Conservation (phyloP, 2,113 vertebrate species). For the Cyanoderma ruficeps region DNA sequence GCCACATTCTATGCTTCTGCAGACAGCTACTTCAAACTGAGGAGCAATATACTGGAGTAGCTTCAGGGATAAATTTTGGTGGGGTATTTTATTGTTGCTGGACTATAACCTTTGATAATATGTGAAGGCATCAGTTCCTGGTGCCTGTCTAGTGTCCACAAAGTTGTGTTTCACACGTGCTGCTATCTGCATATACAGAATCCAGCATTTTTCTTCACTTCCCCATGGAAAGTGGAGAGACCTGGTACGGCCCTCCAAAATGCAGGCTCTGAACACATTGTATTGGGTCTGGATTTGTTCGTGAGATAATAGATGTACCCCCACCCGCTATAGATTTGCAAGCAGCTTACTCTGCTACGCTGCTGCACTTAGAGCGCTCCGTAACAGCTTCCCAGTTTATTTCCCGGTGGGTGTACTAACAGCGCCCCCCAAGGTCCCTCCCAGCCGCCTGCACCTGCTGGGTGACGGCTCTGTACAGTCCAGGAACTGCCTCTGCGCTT, state of each 20-base stretch:
- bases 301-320: neutral
- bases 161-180: neutral
- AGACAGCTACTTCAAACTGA: neutral
- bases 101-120: neutral
- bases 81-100: neutral
- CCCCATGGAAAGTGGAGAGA: neutral
- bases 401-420: conserved; percentile 10
- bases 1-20: neutral
- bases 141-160: accelerated
- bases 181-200: neutral
- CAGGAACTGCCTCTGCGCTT: neutral
- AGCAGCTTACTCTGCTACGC: neutral
- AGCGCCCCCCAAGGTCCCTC: neutral
- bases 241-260: neutral
- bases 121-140: neutral
- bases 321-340: neutral
- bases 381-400: neutral
- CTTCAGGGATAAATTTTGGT: neutral
- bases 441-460: neutral
- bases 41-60: neutral
- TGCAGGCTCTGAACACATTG: accelerated
- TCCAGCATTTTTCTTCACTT: neutral
- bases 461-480: neutral
- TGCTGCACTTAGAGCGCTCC: neutral
- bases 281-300: accelerated